Conservation (phyloP, 1,140 invertebrate genomes). For the Orchestia grillus region DNA sequence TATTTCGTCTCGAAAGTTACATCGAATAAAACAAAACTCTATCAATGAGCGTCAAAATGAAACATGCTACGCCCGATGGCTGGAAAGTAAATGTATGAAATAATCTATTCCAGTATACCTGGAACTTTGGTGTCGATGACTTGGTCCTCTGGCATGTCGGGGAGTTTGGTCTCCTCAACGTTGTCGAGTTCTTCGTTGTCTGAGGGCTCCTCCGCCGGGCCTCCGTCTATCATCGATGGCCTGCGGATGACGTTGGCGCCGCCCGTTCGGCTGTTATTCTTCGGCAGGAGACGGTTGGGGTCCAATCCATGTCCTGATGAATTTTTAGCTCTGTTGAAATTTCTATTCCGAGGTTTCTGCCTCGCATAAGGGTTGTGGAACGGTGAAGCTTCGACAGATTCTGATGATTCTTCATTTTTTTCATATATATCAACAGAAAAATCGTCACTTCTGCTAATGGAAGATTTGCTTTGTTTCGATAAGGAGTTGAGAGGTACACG, state of each 20-base stretch:
- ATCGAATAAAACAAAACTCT: background rate
- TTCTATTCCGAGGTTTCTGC: constrained; percentile 14
- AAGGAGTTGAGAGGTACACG: constrained; percentile 57
- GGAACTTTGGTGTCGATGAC: background rate
- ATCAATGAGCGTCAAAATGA: background rate
- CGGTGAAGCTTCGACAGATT: constrained; percentile 12
- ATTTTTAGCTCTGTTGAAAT: background rate
- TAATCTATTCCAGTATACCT: background rate
- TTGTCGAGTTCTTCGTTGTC: constrained; percentile 36
- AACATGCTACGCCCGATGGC: background rate
- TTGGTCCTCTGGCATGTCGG: background rate
- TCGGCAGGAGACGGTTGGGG: background rate
- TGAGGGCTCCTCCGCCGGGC: constrained; percentile 5
- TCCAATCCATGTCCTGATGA: background rate
- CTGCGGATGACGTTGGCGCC: constrained; percentile 36
- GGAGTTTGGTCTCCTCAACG: background rate
- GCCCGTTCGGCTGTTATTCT: constrained; percentile 30
- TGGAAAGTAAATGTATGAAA: background rate
- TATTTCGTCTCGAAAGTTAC: background rate
- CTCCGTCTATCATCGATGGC: constrained; percentile 39
- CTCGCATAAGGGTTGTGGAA: constrained; percentile 28
- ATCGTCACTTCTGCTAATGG: constrained; percentile 62
- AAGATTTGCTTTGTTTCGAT: constrained; percentile 61
- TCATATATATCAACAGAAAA: constrained; percentile 63
- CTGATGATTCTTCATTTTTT: constrained; percentile 50